A percentile compares a stretch with the other conserved stretches of the same genome.
phyloP scores from a whole-genome alignment of 2,113 vertebrate species.

The Aix galericulata region DNA sequence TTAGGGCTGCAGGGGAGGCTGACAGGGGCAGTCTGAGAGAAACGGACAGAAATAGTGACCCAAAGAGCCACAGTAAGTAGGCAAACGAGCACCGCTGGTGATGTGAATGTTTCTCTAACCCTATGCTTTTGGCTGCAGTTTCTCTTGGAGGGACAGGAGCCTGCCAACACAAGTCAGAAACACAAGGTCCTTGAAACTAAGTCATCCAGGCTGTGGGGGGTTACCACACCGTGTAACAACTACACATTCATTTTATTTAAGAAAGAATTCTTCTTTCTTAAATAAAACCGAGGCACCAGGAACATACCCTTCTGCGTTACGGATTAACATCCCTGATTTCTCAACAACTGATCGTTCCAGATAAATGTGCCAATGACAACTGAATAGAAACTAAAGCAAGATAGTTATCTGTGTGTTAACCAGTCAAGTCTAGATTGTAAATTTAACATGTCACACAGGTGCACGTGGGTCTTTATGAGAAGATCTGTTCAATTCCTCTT shows the following conservation, averaged over 20 bases:
- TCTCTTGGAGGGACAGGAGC: neutral
- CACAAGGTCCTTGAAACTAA: neutral
- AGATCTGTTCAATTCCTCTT: neutral
- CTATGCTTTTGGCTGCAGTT: neutral
- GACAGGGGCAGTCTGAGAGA: neutral
- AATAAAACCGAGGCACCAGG: neutral
- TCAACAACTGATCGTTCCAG: neutral
- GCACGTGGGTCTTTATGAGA: neutral
- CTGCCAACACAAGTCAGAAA: neutral
- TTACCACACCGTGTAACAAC: neutral
- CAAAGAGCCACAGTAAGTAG: neutral
- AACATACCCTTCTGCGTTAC: neutral
- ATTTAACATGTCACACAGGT: accelerated
- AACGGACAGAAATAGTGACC: neutral
- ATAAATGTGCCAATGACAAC: neutral
- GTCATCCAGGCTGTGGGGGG: neutral
- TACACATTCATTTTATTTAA: neutral
- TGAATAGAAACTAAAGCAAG: neutral
- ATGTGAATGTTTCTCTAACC: neutral
- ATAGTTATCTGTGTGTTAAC: neutral
- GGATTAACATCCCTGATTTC: slow-evolving; percentile 5
- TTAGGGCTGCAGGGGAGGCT: neutral
- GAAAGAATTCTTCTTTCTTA: neutral
- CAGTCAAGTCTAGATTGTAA: neutral
- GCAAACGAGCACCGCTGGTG: neutral